Evolutionary conservation across 2,888 invertebrate genomes (phyloP), one percentile per base, ranked within the genome.

Genomic region (Torymus auratus): DNA sequence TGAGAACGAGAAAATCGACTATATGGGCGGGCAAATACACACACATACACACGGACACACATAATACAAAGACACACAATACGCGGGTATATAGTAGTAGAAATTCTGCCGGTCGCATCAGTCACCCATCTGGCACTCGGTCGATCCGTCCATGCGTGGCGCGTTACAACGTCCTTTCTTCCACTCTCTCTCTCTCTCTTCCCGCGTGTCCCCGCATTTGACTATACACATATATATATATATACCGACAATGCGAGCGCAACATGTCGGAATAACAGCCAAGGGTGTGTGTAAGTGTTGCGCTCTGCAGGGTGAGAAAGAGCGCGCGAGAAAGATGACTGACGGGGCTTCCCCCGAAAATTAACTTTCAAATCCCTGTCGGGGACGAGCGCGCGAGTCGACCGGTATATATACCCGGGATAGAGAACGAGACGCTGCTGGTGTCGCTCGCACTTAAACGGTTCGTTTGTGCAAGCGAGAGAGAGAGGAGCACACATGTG

Each of bases 41-140:
- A 56, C 56, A 7, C 17, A 23, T 14, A 55, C 20, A 41, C 5
- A 62, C 20, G 60, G 1, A 28, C 56, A 64, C n/a, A 11, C 41
- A 41, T 41, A 13, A 55, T 28, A 64, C 53, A 65, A 50, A 68
- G 53, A 60, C 62, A 62, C 52, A 56, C 56, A 7, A 23, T 14
- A 55, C 20, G 20, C 5, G 56, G 55, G 60, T 5, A 28, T 11
- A 14, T 11, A 14, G 20, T 65, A 71, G 41, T 60, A 60, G 28
- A 73, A 61, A 67, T 61, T 68, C 56, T 69, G 84, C 81, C 75
- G 86, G 87, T 88, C 90, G 87, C 90, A 90, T 90, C 90, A 89
- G 90, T 90, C 90, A 90, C 90, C 90, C 90, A 91, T 91, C 90
- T 91, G 90, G 89, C 90, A 88, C 73, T 88, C 86, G 85, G 86